Evolutionary conservation across 2,888 invertebrate genomes (phyloP), one percentile per base, ranked within the genome.

Genomic region (Sarcophaga caerulescens): DNA sequence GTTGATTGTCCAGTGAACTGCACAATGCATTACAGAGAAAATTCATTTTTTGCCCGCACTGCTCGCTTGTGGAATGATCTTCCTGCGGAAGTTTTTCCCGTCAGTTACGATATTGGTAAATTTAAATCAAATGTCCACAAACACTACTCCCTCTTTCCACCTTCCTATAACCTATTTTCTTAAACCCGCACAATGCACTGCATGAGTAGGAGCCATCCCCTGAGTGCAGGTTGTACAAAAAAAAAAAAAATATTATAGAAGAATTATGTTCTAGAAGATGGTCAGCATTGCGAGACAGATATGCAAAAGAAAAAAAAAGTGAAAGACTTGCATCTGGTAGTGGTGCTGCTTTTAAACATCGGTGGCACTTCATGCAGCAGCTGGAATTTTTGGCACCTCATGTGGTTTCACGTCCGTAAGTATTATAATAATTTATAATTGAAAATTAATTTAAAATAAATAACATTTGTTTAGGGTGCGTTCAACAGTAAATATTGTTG

Each of bases 321-420:
- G 35, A 35, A 35, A 35, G 35, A 35, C 35, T 35, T 35, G 35
- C 35, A 35, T 23, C 1, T 47, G 25, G 1, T 47, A 71, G 71
- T 59, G 59, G 71, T 5, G 19, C 71, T n/a, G 17, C 19, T 57
- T 71, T 59, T 4, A n/a, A 4, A 25, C 59, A 71, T 71, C 59
- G 57, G 12, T 71, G 59, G 59, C 11, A 59, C 47, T 69, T 47
- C 17, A 69, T 69, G 17, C 19, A 19, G 3, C 71, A 71, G n/a
- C n/a, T 71, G 4, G 71, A 59, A 44, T 71, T 71, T n/a, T 59
- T 60, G 59, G 71, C 35, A 71, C 59, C 19, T 4, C 71, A 71
- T 59, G 35, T 71, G n/a, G 35, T 44, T 44, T 11, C 71, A 35
- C 71, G 71, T 35, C 44, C 71, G 60, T 71, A 70, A 25, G 70